Evolutionary conservation across 1,140 invertebrate species (phyloP), one percentile per base, ranked within the genome.

Genomic region (Meloidogyne exigua): DNA sequence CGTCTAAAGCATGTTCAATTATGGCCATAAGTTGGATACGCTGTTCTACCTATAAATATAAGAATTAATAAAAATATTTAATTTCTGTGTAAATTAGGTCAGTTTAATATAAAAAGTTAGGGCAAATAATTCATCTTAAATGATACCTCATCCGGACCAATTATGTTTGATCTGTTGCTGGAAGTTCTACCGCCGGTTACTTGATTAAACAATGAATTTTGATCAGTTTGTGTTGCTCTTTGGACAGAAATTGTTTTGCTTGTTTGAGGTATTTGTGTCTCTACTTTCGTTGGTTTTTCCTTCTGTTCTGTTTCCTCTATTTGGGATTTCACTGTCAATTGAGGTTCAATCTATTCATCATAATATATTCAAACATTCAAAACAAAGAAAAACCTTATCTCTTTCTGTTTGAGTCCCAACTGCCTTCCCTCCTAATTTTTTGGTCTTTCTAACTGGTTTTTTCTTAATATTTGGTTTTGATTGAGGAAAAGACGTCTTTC

Each of bases 1-100:
- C 80, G 25, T 81, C 72, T n/a, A 81, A 70, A 9, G 80, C 80
- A 63, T 71, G 70, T 26, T 81, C 80, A 23, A 82, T 78, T n/a
- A 79, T 68, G n/a, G 79, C 72, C 13, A 82, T 26, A 15, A 81
- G 75, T 75, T 80, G 63, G 36, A 39, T 72, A 62, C 75, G 73
- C 42, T 81, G 57, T 63, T 77, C 80, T 13, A 74, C 39, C 78
- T 81, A 39, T 0, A 39, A 9, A 9, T 32, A 32, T 3, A 32
- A 32, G 28, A 32, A 32, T 32, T 32, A 32, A 32, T 32, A 32
- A 32, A 32, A 32, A 32, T 32, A 32, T 32, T 32, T 32, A 32
- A 32, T 32, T 32, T 3, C 7, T 32, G 7, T 32, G 28, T 32
- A 32, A n/a, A n/a, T n/a, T n/a, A n/a, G n/a, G n/a, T n/a, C n/a